These are phyloP conservation scores for Sycobia sp. DNA, from an alignment of 1,140 invertebrate genomes.

Conservation along the genomic window DNA sequence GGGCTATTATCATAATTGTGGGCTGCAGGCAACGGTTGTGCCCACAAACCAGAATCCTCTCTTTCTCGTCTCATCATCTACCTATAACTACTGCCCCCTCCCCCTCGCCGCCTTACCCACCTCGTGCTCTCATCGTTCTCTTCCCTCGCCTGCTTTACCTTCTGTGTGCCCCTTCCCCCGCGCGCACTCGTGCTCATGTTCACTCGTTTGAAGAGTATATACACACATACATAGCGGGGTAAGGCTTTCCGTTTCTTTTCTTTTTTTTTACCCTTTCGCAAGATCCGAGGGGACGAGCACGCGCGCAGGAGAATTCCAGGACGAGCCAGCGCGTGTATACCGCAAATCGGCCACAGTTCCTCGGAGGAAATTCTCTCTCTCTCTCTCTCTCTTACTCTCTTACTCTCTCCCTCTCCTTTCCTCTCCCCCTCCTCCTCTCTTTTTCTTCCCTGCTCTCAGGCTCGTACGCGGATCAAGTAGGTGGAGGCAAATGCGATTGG, in stretches of 20 bases:
- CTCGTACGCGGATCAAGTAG: too few relatives aligned
- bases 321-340: too few relatives aligned
- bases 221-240: too few relatives aligned
- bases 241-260: too few relatives aligned
- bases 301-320: too few relatives aligned
- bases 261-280: too few relatives aligned
- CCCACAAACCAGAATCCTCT: slow-evolving; percentile 61
- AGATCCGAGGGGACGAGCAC: too few relatives aligned
- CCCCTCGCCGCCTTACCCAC: neutral
- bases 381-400: neutral
- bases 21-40: slow-evolving; percentile 59
- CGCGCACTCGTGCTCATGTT: too few relatives aligned
- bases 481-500: too few relatives aligned
- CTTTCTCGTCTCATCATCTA: slow-evolving; percentile 56
- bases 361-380: too few relatives aligned
- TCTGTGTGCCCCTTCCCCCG: neutral
- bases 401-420: neutral
- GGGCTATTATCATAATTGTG: slow-evolving; percentile 63
- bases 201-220: too few relatives aligned
- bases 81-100: slow-evolving; percentile 26
- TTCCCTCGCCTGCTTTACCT: neutral
- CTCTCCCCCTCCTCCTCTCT: neutral
- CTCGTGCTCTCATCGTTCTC: neutral
- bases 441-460: neutral
- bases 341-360: too few relatives aligned